Base-by-base conservation (phyloP, 2,888 invertebrate species). In the Trachelus stipa region DNA sequence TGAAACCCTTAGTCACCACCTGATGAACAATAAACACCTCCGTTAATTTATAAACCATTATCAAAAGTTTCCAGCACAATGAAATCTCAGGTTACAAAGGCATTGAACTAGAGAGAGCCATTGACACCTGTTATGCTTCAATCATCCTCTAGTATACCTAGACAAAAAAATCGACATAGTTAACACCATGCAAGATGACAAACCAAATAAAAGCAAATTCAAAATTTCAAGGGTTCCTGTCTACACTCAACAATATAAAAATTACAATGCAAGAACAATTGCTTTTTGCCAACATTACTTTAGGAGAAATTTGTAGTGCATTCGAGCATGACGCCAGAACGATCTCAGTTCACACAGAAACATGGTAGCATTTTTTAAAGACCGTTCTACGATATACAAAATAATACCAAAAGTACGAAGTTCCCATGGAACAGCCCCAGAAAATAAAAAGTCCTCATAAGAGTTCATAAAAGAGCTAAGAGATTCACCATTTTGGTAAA, bases 401-500 rank as follows among this genome's bases (percentile, higher is more conserved):
- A 56, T 56, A 56, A 56, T 56, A 56, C 23, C 56, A 23, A 9
- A 56, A 23, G 23, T 9, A 56, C 56, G 56, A 4, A 2, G 56
- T 56, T 23, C 56, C 56, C 56, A 56, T 9, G 56, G 23, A 71
- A 30, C 9, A 33, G 31, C 71, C 33, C 71, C 71, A 71, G 11
- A 9, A 31, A 34, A 1, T 30, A 33, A 11, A 4, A 71, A 68
- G 33, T 40, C 73, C 77, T 78, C 35, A 78, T 37, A 78, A 80
- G 77, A 80, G 81, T 83, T 85, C 81, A 83, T 79, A 83, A 85
- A 84, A 84, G 80, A 76, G 80, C 80, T 78, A 83, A 15, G 56
- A 56, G 81, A 81, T 85, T 87, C 90, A 90, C 91, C 91, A 91
- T 91, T 90, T 91, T 90, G 87, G 91, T 91, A 91, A 91, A 91